phyloP scores from a whole-genome alignment of 2,888 invertebrate species.

The Alentia gelatinosa region DNA sequence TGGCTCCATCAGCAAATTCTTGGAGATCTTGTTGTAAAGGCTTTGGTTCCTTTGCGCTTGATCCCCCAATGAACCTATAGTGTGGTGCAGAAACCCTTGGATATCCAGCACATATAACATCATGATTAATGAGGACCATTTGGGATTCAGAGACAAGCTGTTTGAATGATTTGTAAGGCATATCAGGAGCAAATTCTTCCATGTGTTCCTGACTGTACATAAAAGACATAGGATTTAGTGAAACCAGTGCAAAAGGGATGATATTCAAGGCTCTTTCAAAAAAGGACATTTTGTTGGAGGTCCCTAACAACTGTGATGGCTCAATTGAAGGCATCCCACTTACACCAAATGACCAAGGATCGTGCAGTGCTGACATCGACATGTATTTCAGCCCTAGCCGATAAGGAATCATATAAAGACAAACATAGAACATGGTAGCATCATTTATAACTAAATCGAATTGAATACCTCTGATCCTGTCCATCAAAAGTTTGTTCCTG shows the following conservation, averaged over 20 bases:
- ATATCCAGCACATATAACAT: background rate
- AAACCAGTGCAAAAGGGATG: background rate
- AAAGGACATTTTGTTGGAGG: background rate
- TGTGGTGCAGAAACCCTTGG: background rate
- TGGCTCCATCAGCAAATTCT: slow-evolving; percentile 15
- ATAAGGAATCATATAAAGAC: too few species aligned
- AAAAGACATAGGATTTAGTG: background rate
- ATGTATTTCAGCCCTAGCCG: too few species aligned
- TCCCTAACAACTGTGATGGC: background rate
- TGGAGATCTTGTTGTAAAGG: background rate
- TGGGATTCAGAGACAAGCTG: background rate
- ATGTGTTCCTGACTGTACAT: background rate
- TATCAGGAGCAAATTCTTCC: background rate
- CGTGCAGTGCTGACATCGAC: too few species aligned
- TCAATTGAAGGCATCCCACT: too few species aligned
- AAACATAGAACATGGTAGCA: too few species aligned
- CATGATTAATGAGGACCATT: background rate
- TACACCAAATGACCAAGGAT: too few species aligned
- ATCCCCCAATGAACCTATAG: slow-evolving; percentile 3
- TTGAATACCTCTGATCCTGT: too few species aligned
- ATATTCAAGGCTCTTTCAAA: background rate
- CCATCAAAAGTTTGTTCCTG: too few species aligned
- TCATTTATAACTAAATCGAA: too few species aligned
- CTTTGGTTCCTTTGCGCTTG: background rate
- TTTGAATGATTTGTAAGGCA: background rate